Conservation (phyloP, 1,140 invertebrate genomes). For the Aradophagus sp. region DNA sequence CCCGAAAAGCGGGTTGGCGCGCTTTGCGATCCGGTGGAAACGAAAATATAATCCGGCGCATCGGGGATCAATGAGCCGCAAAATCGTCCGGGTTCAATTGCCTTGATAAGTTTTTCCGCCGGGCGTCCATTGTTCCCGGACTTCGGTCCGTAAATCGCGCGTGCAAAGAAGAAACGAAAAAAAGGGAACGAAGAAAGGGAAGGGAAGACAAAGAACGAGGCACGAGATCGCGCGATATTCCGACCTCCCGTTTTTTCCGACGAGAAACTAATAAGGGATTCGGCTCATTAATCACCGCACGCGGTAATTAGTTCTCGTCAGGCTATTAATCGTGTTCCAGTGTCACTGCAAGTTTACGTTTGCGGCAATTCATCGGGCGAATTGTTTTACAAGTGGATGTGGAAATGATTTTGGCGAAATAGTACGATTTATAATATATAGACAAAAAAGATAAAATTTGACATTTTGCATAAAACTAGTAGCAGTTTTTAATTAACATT, state of each 20-base stretch:
- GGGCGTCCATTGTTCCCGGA: conserved; percentile 30
- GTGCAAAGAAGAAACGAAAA: not conserved
- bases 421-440: too few relatives aligned
- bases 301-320: conserved; percentile 45
- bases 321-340: conserved; percentile 35
- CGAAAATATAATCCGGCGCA: conserved; percentile 11
- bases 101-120: conserved; percentile 41
- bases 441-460: too few relatives aligned
- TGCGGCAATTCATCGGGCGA: conserved; percentile 4
- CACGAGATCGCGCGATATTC: conserved; percentile 3
- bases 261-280: conserved; percentile 46
- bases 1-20: too few relatives aligned
- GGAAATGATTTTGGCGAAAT: too few relatives aligned
- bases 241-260: conserved; percentile 13
- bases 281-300: conserved; percentile 41
- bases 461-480: too few relatives aligned
- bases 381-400: conserved; percentile 15
- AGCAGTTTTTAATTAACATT: too few relatives aligned
- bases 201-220: not conserved
- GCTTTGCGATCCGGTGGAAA: too few relatives aligned
- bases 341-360: conserved; percentile 36
- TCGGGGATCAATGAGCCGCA: conserved; percentile 38
- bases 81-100: conserved; percentile 38
- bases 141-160: conserved; percentile 25
- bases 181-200: not conserved